Conservation (phyloP, 2,797 vertebrate species). For the Salarias fasciatus region DNA sequence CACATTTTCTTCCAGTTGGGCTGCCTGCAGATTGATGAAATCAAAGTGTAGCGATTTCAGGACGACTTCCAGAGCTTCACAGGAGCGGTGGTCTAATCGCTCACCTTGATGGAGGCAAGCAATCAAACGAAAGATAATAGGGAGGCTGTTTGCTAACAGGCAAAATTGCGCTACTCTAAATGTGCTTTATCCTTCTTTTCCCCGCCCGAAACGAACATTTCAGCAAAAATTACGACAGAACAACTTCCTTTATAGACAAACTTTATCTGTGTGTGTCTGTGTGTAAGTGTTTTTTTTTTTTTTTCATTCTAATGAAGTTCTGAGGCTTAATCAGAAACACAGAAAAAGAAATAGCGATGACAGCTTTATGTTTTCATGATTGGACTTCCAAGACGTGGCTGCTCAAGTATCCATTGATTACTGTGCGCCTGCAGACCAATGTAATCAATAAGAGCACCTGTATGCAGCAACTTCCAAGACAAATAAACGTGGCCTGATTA, state of each 20-base stretch:
- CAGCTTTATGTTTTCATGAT: slow-evolving; percentile 53
- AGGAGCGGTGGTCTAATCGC: slow-evolving; percentile 83
- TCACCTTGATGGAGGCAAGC: slow-evolving; percentile 82
- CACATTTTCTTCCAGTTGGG: slow-evolving; percentile 86
- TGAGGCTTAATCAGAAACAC: slow-evolving; percentile 61
- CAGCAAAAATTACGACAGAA: slow-evolving; percentile 61
- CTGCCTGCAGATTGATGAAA: slow-evolving; percentile 84
- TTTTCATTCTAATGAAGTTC: slow-evolving; percentile 60
- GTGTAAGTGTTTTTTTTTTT: no score
- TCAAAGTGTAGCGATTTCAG: slow-evolving; percentile 85
- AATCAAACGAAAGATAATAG: slow-evolving; percentile 79
- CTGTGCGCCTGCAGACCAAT: slow-evolving; percentile 28
- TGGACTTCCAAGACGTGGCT: slow-evolving; percentile 45
- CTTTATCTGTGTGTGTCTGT: slow-evolving; percentile 24
- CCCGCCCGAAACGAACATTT: slow-evolving; percentile 58
- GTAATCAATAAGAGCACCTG: slow-evolving; percentile 40
- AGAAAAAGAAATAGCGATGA: slow-evolving; percentile 54
- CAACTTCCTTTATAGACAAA: slow-evolving; percentile 57
- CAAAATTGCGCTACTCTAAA: slow-evolving; percentile 66
- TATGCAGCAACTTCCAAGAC: slow-evolving; percentile 15
- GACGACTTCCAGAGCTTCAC: slow-evolving; percentile 85
- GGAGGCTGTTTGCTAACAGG: slow-evolving; percentile 77
- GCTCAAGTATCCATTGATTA: slow-evolving; percentile 51
- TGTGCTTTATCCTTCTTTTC: slow-evolving; percentile 55
- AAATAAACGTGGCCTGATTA: slow-evolving; percentile 22